A percentile compares a stretch with the other conserved stretches of the same genome.
These are phyloP conservation scores for Hyposoter dolosus DNA, from an alignment of 2,888 invertebrate genomes.

Conservation along the genomic window DNA sequence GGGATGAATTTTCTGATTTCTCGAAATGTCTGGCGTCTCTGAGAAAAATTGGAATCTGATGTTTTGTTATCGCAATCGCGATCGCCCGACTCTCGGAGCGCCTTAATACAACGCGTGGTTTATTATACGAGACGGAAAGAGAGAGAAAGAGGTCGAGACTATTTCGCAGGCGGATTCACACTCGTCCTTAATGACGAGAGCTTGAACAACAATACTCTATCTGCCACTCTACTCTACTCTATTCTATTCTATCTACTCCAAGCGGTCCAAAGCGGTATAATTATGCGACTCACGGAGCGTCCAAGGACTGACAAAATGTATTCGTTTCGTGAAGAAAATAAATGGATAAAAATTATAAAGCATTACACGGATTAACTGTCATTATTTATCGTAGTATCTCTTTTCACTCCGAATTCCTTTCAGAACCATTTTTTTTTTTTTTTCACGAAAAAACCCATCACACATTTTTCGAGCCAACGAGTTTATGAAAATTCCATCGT, in stretches of 20 bases:
- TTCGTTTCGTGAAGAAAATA: slow-evolving; percentile 63
- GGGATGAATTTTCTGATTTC: not conserved
- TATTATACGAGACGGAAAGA: not conserved
- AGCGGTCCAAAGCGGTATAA: slow-evolving; percentile 20
- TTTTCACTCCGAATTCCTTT: not conserved
- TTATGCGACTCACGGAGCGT: slow-evolving; percentile 19
- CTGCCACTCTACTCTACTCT: slow-evolving; percentile 1
- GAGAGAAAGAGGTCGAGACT: not conserved
- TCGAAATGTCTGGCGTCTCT: not conserved
- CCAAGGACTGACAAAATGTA: slow-evolving; percentile 45
- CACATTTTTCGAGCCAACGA: too few relatives aligned
- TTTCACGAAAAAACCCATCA: too few relatives aligned
- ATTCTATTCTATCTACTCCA: not conserved
- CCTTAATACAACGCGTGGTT: not conserved
- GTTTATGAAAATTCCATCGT: too few relatives aligned
- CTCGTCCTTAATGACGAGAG: not conserved
- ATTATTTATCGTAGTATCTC: not conserved
- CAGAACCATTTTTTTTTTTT: not conserved
- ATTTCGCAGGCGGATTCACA: slow-evolving; percentile 13
- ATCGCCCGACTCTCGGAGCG: not conserved
- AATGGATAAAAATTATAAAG: slow-evolving; percentile 61
- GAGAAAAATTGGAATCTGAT: not conserved
- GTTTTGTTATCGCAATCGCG: too few relatives aligned
- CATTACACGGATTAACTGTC: slow-evolving; percentile 70
- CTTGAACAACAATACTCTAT: slow-evolving; percentile 3